Percentiles rank a stretch among this genome's conserved stretches.
These are phyloP conservation scores for Scrobipalpa atriplicella DNA, from an alignment of 2,888 invertebrate genomes.

Conservation along the genomic window DNA sequence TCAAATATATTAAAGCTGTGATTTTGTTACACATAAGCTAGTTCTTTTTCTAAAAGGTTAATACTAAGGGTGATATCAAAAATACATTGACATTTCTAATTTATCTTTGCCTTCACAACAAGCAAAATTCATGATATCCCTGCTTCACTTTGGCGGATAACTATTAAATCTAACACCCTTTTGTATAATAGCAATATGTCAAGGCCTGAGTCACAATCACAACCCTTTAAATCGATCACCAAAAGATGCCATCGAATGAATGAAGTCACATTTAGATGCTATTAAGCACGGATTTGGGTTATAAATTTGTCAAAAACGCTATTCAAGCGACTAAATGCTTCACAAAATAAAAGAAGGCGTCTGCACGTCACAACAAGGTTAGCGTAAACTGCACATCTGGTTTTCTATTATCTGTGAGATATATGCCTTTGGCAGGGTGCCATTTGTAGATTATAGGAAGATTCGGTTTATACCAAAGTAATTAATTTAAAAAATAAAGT, in stretches of 20 bases:
- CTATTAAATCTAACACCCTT: not conserved
- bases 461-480: not conserved
- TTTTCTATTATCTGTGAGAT: constrained; percentile 42
- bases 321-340: constrained; percentile 51
- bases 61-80: constrained; percentile 4
- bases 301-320: constrained; percentile 60
- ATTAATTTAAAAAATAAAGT: no score
- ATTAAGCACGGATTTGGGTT: constrained; percentile 62
- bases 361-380: constrained; percentile 58
- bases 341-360: constrained; percentile 49
- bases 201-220: constrained; percentile 48
- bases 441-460: constrained; percentile 1
- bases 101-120: constrained; percentile 23
- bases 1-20: not conserved
- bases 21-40: not conserved
- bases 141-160: constrained; percentile 10
- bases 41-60: not conserved
- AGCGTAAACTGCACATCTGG: constrained; percentile 53
- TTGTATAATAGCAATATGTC: constrained; percentile 36
- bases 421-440: constrained; percentile 40
- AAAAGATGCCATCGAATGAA: constrained; percentile 60
- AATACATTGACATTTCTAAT: not conserved
- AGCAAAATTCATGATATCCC: not conserved
- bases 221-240: constrained; percentile 47
- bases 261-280: constrained; percentile 56